Percentiles rank a stretch among this genome's conserved stretches.
Conservation (phyloP, 2,797 vertebrate species). For the Paratrypauchen microcephalus region DNA sequence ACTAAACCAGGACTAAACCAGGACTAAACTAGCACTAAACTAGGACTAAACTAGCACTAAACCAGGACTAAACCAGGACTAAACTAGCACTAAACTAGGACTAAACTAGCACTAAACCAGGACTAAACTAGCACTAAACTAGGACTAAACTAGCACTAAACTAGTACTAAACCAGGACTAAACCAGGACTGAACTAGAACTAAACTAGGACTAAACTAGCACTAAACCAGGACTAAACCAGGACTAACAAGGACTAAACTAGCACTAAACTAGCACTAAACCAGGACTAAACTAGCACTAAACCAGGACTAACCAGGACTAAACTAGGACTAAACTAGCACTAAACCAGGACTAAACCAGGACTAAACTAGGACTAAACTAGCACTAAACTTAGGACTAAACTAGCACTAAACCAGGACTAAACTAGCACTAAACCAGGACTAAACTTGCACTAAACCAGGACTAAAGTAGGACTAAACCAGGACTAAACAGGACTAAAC, state of each 20-base stretch:
- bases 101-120: not conserved
- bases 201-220: slow-evolving; percentile 1
- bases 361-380: not conserved
- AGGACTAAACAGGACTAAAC: too few relatives aligned
- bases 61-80: not conserved
- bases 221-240: slow-evolving; percentile 22
- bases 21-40: slow-evolving; percentile 25
- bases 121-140: not conserved
- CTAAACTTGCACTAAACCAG: too few relatives aligned
- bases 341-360: not conserved
- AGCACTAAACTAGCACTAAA: not conserved
- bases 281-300: not conserved
- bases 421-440: too few relatives aligned
- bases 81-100: not conserved
- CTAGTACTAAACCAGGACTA: not conserved
- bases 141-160: not conserved
- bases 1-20: too few relatives aligned
- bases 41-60: not conserved
- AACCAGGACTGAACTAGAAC: not conserved
- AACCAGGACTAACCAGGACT: not conserved
- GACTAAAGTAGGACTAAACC: too few relatives aligned
- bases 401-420: too few relatives aligned
- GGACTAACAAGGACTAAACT: not conserved
- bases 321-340: not conserved
- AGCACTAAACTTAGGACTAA: not conserved